Percentiles rank a stretch among this genome's conserved stretches.
Conservation (phyloP, 2,797 vertebrate genomes). For the Xenops minutus region DNA sequence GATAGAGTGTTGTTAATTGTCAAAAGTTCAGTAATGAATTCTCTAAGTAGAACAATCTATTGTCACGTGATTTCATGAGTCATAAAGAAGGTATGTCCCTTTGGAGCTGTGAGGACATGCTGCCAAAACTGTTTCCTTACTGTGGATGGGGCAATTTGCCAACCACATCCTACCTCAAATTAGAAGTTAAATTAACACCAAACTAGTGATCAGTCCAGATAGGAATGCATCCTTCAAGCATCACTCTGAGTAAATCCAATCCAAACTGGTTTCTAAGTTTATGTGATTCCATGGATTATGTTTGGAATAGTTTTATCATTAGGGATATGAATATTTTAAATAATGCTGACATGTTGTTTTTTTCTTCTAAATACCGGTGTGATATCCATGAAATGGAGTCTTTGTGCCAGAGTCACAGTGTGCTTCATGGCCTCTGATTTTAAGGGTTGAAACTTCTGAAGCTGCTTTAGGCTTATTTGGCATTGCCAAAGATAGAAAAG, state of each 20-base stretch:
- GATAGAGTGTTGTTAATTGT: neutral
- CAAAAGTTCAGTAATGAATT: neutral
- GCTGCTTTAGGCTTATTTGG: neutral
- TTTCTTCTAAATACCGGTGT: neutral
- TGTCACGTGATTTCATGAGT: neutral
- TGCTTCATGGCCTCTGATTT: neutral
- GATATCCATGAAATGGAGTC: neutral
- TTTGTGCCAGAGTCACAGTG: neutral
- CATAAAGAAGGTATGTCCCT: neutral
- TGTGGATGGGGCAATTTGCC: neutral
- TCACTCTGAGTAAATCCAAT: neutral
- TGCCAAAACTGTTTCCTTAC: neutral
- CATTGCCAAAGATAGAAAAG: neutral
- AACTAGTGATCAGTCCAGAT: neutral
- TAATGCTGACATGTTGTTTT: neutral
- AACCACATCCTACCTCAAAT: rapidly evolving
- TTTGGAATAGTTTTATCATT: neutral
- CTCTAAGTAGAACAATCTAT: neutral
- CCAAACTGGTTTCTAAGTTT: neutral
- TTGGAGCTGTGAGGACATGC: neutral
- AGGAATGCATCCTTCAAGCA: neutral
- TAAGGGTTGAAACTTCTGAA: neutral
- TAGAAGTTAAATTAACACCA: neutral
- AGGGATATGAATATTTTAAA: neutral
- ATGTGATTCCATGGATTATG: neutral